Evolutionary conservation across 2,113 vertebrate genomes (phyloP), one percentile per base, ranked within the genome.

Genomic region (Engystomops pustulosus): DNA sequence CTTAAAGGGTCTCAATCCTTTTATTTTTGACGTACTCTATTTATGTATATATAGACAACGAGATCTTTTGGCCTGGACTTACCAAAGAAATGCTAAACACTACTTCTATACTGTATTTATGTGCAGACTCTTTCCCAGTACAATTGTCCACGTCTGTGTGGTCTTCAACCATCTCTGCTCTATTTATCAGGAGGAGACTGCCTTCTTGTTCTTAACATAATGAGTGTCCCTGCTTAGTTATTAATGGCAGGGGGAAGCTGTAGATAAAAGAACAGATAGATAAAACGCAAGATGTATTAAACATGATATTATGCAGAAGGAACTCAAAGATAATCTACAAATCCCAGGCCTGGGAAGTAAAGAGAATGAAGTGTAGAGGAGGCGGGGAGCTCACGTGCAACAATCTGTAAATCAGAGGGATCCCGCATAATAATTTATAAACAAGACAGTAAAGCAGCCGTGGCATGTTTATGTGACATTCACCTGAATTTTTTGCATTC

Each of bases 231-330:
- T 53, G 60, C 72, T 67, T 84, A 20, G 58, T 84, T 84, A 67
- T 77, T 84, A 76, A 77, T 84, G 60, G 32, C 20, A 51, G 38
- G 49, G 70, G 55, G 58, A 83, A 83, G 71, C 81, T 27, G 51
- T 76, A 78, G 82, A 84, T 84, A 84, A 84, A 76, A 84, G 82
- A 69, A 78, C 44, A 67, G 72, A 84, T 84, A 53, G 72, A 84
- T 30, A 84, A 84, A 84, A 69, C 27, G 62, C 72, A 25, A 84
- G 82, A 84, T 84, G 82, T 78, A 84, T 67, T 84, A 77, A 69
- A 84, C 60, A 69, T 78, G 60, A 78, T 78, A 69, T 68, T 78
- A 45, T 69, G 72, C 72, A 84, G 82, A 68, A 67, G 68, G 60
- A 55, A 67, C 58, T 51, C 58, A 38, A 32, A 68, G 72, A 84